These are phyloP conservation scores for Rhaphigaster nebulosa DNA, from an alignment of 2,888 invertebrate genomes.

Conservation along the genomic window DNA sequence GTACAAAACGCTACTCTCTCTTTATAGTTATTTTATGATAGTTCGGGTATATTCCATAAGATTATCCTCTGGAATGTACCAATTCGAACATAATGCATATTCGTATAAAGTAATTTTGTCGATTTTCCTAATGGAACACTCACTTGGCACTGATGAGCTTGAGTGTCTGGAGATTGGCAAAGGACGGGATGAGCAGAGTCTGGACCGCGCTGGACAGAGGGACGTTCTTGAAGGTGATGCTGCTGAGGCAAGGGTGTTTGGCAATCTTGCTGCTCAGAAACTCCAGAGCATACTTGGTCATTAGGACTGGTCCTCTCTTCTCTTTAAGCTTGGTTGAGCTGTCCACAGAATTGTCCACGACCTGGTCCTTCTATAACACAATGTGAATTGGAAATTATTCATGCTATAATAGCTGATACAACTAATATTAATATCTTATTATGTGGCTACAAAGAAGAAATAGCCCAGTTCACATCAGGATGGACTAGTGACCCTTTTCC, in stretches of 20 bases:
- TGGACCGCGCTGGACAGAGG: neutral
- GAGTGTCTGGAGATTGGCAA: neutral
- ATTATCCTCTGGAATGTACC: too few species aligned
- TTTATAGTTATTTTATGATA: too few species aligned
- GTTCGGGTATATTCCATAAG: too few species aligned
- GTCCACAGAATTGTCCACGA: neutral
- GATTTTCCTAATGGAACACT: neutral
- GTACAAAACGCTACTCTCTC: too few species aligned
- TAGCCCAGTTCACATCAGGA: neutral
- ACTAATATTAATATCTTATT: neutral
- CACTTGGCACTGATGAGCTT: constrained; percentile 13
- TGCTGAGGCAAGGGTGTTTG: neutral
- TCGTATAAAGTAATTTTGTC: too few species aligned
- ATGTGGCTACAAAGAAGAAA: neutral
- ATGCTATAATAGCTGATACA: too few species aligned
- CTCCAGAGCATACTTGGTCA: constrained; percentile 33
- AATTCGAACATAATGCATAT: too few species aligned
- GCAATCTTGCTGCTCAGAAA: neutral
- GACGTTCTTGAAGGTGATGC: neutral
- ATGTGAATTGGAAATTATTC: neutral
- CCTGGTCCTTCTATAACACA: neutral
- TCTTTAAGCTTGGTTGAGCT: neutral
- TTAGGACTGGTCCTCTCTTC: neutral
- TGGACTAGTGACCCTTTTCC: neutral
- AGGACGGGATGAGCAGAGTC: neutral